Base-by-base conservation (phyloP, 1,140 invertebrate genomes). In the Drosophila elegans region DNA sequence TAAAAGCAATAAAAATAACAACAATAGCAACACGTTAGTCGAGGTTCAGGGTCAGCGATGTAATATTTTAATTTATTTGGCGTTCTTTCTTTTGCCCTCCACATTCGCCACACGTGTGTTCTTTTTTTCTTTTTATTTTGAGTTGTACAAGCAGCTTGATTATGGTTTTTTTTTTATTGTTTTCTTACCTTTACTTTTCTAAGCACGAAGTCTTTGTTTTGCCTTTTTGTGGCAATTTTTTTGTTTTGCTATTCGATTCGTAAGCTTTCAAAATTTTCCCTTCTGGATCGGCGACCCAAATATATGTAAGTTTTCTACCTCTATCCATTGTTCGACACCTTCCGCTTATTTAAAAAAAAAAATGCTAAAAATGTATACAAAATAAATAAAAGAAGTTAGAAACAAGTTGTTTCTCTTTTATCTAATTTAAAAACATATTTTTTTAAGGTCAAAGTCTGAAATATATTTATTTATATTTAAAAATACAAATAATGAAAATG, bases 51-150 rank as follows among this genome's bases (percentile, higher is more conserved):
- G 83, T 88, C 83, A 88, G 67, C 66, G 69, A 63, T 86, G 82
- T 88, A 86, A 86, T 86, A 86, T 82, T 79, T 86, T 76, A 86
- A 88, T 86, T 86, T 88, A 76, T 72, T 59, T 85, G 60, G 48
- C 46, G 53, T 77, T 85, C 69, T 78, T 86, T 78, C 60, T 72
- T 64, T 79, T 68, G 41, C 38, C 54, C 48, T 36, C 13, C 27
- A 42, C 10, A 39, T 69, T 69, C 63, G 32, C 39, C 42, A 54
- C 44, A 45, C 25, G 32, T 3, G 32, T 6, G 29, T 32, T 32
- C 7, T 6, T 32, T 32, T 32, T 32, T 32, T 7, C 7, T 59
- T 4, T 62, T 21, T 39, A 29, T 55, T 27, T 49, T 42, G 16
- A 69, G 42, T 29, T 51, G 44, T 39, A 54, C 25, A 36, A 44